Conservation (phyloP, 2,797 vertebrate genomes). For the Oceanodroma leucorhoa region DNA sequence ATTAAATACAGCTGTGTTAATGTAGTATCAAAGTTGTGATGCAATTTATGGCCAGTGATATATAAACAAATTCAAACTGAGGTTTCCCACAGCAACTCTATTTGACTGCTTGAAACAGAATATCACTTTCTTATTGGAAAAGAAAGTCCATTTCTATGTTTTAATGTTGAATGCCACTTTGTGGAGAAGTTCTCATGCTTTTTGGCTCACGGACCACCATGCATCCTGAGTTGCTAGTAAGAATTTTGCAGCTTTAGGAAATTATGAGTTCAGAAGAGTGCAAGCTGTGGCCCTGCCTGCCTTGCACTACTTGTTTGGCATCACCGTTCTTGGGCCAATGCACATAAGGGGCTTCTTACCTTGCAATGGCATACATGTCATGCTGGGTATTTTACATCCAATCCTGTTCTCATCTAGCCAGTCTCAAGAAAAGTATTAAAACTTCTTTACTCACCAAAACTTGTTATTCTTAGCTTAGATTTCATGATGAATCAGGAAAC, state of each 20-base stretch:
- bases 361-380: not conserved
- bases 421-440: not conserved
- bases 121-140: not conserved
- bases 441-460: not conserved
- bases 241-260: not conserved
- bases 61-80: not conserved
- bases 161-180: not conserved
- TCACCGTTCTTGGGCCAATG: not conserved
- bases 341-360: not conserved
- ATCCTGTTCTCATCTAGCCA: not conserved
- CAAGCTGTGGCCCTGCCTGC: not conserved
- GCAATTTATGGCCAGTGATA: not conserved
- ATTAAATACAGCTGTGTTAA: not conserved
- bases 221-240: not conserved
- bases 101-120: not conserved
- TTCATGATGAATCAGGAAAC: not conserved
- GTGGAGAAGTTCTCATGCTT: not conserved
- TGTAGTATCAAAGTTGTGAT: not conserved
- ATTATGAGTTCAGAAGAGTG: not conserved
- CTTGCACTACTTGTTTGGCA: not conserved
- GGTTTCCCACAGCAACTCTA: not conserved
- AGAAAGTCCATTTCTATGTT: not conserved
- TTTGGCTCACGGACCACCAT: not conserved
- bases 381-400: not conserved
- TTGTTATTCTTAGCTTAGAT: not conserved